Evolutionary conservation across 1,140 invertebrate genomes (phyloP).

Genomic region (Zelostemma sp.): DNA sequence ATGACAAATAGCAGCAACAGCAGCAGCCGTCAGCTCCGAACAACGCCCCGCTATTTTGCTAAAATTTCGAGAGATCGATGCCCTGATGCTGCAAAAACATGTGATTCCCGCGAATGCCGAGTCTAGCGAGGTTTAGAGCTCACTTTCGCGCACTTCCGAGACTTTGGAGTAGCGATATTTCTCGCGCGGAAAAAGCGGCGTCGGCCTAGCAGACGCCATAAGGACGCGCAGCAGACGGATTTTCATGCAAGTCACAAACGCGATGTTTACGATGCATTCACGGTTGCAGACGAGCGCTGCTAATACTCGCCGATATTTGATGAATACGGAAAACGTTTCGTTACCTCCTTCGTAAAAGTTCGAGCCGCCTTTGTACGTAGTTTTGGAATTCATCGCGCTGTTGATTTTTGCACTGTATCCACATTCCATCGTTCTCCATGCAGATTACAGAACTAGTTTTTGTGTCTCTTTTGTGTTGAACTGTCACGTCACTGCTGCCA

Average conservation of each 20-base stretch:
- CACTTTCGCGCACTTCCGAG: not conserved
- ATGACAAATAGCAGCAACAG: too few relatives aligned
- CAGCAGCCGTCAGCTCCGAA: constrained; percentile 14
- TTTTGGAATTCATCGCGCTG: constrained; percentile 19
- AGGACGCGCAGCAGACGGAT: constrained; percentile 68
- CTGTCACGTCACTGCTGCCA: constrained; percentile 35
- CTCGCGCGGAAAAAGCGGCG: constrained; percentile 38
- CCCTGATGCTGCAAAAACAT: constrained; percentile 4
- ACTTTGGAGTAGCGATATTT: not conserved
- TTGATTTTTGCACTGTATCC: constrained; percentile 27
- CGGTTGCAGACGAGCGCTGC: not conserved
- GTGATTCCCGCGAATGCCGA: not conserved
- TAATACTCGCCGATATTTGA: not conserved
- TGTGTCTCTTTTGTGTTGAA: constrained; percentile 34
- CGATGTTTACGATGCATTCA: constrained; percentile 23
- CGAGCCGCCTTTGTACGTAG: constrained; percentile 11
- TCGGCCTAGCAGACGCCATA: constrained; percentile 68
- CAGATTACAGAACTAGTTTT: constrained; percentile 27
- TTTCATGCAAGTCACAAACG: constrained; percentile 48
- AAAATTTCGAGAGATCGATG: not conserved
- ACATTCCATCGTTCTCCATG: constrained; percentile 34
- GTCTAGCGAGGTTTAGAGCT: not conserved
- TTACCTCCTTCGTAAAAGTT: constrained; percentile 39
- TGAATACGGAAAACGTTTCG: constrained; percentile 12
- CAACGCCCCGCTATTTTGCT: constrained; percentile 23